These are phyloP conservation scores for Helogale parvula DNA, from an alignment of 2,113 vertebrate genomes.

Conservation along the genomic window DNA sequence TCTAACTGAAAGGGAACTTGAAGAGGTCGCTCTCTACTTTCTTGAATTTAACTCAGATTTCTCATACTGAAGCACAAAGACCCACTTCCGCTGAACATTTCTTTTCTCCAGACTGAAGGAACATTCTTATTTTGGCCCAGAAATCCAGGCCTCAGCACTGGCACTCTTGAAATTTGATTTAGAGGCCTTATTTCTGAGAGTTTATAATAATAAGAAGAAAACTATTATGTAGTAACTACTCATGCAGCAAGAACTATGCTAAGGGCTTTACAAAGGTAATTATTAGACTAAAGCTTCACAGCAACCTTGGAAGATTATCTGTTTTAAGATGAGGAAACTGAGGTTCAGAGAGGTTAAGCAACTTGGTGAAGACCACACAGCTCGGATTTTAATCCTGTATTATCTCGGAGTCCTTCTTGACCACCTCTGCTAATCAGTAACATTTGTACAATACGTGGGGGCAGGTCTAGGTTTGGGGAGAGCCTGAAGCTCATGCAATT, in stretches of 20 bases:
- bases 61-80: not conserved
- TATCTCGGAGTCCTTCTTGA: not conserved
- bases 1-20: not conserved
- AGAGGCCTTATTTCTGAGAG: not conserved
- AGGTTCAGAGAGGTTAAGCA: not conserved
- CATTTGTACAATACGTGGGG: not conserved
- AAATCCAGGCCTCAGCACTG: not conserved
- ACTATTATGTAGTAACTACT: not conserved
- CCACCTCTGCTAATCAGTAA: not conserved
- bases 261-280: not conserved
- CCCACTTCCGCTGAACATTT: not conserved
- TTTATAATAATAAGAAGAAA: not conserved
- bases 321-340: not conserved
- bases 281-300: not conserved
- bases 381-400: not conserved
- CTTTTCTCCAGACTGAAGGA: not conserved
- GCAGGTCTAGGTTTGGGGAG: not conserved
- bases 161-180: not conserved
- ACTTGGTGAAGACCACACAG: not conserved
- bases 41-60: conserved; percentile 8
- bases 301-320: not conserved
- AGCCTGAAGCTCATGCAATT: not conserved
- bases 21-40: not conserved
- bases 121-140: not conserved
- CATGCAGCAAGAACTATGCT: not conserved